Conservation (phyloP, 2,113 vertebrate genomes). For the Scomber colias region DNA sequence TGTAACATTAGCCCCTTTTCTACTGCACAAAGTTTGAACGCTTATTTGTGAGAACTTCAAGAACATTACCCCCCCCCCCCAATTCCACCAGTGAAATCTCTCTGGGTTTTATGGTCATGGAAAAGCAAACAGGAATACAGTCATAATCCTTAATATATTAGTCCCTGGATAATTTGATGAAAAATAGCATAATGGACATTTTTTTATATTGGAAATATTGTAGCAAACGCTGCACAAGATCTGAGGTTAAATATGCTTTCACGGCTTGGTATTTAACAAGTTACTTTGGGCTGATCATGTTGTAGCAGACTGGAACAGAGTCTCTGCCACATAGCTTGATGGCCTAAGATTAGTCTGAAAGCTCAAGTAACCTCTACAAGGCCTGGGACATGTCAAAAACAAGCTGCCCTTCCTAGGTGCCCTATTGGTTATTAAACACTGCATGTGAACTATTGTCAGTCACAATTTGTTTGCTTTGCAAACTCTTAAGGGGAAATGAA, state of each 20-base stretch:
- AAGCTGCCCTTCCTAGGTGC: conserved; percentile 19
- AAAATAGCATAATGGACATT: not conserved
- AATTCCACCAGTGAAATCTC: not conserved
- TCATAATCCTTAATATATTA: not conserved
- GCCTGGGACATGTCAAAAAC: conserved; percentile 52
- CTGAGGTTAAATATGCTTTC: conserved; percentile 52
- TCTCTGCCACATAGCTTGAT: conserved; percentile 71
- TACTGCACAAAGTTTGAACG: not conserved
- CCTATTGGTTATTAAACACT: conserved; percentile 18
- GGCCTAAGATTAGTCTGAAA: conserved; percentile 77
- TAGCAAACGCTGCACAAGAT: conserved; percentile 32
- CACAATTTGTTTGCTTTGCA: not conserved
- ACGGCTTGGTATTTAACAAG: conserved; percentile 61
- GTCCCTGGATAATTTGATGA: not conserved
- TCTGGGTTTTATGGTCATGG: not conserved
- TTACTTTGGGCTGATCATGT: conserved; percentile 72
- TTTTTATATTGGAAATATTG: not conserved
- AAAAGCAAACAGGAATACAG: conserved; percentile 2
- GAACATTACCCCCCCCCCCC: too few relatives aligned
- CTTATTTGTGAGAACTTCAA: too few relatives aligned
- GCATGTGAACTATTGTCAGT: not conserved
- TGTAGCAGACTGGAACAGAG: conserved; percentile 54
- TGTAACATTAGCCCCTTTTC: not conserved
- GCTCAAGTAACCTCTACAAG: conserved; percentile 69
- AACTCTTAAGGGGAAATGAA: not conserved